Evolutionary conservation across 1,140 invertebrate species (phyloP), one percentile per base, ranked within the genome.

Genomic region (Meloidogyne floridensis): DNA sequence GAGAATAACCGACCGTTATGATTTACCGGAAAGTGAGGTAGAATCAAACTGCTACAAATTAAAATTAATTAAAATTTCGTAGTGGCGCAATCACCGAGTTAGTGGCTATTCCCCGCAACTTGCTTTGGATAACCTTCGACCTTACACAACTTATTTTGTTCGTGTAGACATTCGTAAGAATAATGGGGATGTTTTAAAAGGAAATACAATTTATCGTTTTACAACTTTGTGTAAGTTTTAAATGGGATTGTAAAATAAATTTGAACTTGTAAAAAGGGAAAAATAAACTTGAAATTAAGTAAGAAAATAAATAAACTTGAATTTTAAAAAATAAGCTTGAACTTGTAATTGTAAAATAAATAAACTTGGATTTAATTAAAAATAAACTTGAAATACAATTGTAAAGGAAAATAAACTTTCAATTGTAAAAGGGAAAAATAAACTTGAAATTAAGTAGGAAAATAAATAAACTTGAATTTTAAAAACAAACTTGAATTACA

Each of bases 121-220:
- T 13, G 71, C 83, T 3, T 59, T 88, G 15, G 82, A 85, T n/a
- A 77, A 82, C 20, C 72, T 88, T 18, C 83, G 79, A 53, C 86
- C 87, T 72, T 82, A 83, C 1, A 89, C 88, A 11, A 87, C 87
- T 13, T 89, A 89, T 73, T 89, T 81, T 84, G 88, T 89, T 8
- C 82, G 81, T 72, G 81, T 89, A 18, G 84, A 88, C 72, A 81
- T 90, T 8, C 81, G 85, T 6, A 82, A 85, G 32, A 65, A 15
- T 11, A 84, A 89, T 77, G 88, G 88, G 43, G 70, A 80, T n/a
- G 77, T 87, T 20, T 77, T 87, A 10, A 82, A 86, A 51, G 83
- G 85, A 32, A 84, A 85, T 8, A 83, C 83, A 10, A 79, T 89
- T 72, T 89, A 90, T 76, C 81, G 84, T 65, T 89, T 89, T 80